Evolutionary conservation across 2,113 vertebrate species (phyloP), one percentile per base, ranked within the genome.

Genomic region (Scophthalmus maximus): DNA sequence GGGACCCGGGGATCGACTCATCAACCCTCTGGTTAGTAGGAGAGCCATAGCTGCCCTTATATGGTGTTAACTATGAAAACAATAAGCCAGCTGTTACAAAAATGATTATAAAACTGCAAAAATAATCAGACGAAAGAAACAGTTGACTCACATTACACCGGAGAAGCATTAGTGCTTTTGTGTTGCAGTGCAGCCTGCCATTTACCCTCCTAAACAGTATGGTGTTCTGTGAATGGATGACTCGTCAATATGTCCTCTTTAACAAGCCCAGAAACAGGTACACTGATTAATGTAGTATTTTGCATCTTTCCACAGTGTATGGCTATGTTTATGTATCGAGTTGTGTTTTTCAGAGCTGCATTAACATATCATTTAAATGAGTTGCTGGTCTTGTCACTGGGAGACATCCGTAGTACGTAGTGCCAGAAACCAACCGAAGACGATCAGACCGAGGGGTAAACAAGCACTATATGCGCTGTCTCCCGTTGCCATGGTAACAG

Each of bases 401-500:
- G 68, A 81, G 70, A 78, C 58, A 65, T 61, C 40, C 1, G 51
- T 52, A 55, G 65, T 60, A 70, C 69, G 68, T 78, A 49, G 65
- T 42, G 46, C 7, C 52, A 77, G 69, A 65, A 56, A 51, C 59
- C 27, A 40, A 65, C 55, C 34, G 42, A 58, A 72, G 73, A 84
- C 22, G 55, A 79, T 79, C 72, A 73, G 73, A 78, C 68, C 62
- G 44, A 69, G 76, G 76, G 83, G 83, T 90, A 90, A 91, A 90
- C 84, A 88, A 78, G 81, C 78, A 56, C 77, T 81, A 78, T 86
- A 82, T 79, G 78, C 6, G 36, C 84, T 79, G 78, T 73, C 81
- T 78, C 55, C 36, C 40, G 80, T 91, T 87, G 66, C 83, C 88
- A 87, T 91, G 84, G 91, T 84, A 92, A 92, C 91, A 88, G 83